Conservation (phyloP, 2,113 vertebrate genomes). For the Trematocara nigrifrons region DNA sequence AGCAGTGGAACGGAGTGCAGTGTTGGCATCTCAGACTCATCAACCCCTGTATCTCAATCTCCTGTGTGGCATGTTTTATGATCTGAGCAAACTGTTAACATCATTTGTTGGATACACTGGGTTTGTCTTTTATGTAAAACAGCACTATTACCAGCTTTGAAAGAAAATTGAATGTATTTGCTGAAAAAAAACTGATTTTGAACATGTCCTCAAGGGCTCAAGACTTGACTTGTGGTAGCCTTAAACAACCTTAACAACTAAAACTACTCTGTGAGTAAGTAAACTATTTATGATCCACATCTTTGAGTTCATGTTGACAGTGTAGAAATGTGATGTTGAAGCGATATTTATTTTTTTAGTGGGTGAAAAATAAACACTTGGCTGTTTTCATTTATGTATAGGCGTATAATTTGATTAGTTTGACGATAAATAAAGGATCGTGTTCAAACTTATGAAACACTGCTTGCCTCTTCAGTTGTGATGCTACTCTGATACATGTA, state of each 20-base stretch:
- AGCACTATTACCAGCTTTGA: not conserved
- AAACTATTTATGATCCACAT: not conserved
- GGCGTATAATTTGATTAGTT: accelerated
- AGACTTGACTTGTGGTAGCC: not conserved
- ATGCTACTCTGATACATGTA: not conserved
- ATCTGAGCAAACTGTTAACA: not conserved
- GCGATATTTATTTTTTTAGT: accelerated
- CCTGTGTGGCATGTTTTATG: not conserved
- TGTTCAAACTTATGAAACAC: not conserved
- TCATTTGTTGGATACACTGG: not conserved
- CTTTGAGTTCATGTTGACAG: not conserved
- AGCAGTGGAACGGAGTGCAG: not conserved
- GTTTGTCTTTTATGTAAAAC: not conserved
- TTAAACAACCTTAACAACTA: not conserved
- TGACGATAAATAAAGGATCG: not conserved
- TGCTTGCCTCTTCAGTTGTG: not conserved
- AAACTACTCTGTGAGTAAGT: not conserved
- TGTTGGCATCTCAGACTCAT: not conserved
- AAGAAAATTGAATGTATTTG: not conserved
- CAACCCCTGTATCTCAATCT: not conserved
- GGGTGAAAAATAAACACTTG: not conserved
- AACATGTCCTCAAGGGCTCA: not conserved
- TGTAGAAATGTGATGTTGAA: not conserved
- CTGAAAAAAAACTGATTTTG: not conserved
- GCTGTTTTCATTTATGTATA: not conserved